A percentile compares a stretch with the other conserved stretches of the same genome.
Conservation (phyloP, 2,888 invertebrate species). For the Cerastis rubricosa region DNA sequence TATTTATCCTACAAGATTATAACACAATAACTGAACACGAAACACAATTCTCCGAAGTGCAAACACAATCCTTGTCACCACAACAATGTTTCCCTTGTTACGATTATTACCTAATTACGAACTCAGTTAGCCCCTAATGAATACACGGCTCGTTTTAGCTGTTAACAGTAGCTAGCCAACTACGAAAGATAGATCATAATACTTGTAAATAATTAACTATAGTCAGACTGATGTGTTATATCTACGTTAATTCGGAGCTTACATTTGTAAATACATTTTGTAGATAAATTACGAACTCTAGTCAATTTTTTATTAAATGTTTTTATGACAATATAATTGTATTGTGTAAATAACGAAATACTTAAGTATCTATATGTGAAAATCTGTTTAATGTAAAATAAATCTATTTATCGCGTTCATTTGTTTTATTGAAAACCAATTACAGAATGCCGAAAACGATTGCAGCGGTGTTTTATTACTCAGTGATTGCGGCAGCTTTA, state of each 20-base stretch:
- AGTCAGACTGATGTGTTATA: slow-evolving; percentile 86
- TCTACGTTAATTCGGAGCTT: slow-evolving; percentile 87
- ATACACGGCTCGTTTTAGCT: slow-evolving; percentile 46
- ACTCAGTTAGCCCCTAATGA: slow-evolving; percentile 39
- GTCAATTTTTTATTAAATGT: slow-evolving; percentile 90
- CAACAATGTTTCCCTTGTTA: slow-evolving; percentile 16
- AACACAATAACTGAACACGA: not conserved
- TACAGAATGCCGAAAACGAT: not conserved
- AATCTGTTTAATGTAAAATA: slow-evolving; percentile 85
- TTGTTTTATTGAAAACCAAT: slow-evolving; percentile 54
- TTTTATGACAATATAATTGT: slow-evolving; percentile 89
- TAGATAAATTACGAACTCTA: slow-evolving; percentile 86
- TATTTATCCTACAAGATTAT: not conserved
- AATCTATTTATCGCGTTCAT: slow-evolving; percentile 79
- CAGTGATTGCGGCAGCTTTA: not conserved
- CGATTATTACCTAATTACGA: slow-evolving; percentile 33
- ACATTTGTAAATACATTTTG: slow-evolving; percentile 87
- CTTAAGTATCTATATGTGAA: slow-evolving; percentile 80
- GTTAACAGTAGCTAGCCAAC: slow-evolving; percentile 62
- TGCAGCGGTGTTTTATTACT: not conserved
- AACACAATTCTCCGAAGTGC: slow-evolving; percentile 5
- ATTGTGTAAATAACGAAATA: slow-evolving; percentile 83
- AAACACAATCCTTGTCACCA: slow-evolving; percentile 24
- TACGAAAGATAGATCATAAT: slow-evolving; percentile 50
- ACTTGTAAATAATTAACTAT: slow-evolving; percentile 72